A percentile compares a stretch with the other conserved stretches of the same genome.
Evolutionary conservation across 2,113 vertebrate species (phyloP).

Genomic region (Gnathonemus echidnorhynchus): DNA sequence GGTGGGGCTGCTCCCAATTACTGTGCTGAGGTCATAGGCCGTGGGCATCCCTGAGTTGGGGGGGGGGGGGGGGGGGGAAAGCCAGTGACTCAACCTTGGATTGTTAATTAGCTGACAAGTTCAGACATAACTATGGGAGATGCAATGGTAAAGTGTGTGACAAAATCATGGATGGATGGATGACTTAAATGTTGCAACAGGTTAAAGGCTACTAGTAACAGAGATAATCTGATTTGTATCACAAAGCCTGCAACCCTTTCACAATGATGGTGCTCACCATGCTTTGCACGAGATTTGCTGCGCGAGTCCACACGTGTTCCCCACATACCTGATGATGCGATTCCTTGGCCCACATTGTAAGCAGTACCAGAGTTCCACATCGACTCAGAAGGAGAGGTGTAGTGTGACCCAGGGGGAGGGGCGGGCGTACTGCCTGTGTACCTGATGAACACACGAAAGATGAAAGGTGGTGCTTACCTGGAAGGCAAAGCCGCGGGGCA

Average conservation of each 20-base stretch:
- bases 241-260: neutral
- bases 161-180: neutral
- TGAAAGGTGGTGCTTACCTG: neutral
- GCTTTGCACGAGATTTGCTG: neutral
- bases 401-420: conserved; percentile 86
- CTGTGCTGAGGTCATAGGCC: conserved; percentile 89
- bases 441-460: conserved; percentile 49
- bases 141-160: neutral
- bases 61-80: neutral
- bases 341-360: conserved; percentile 81
- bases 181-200: neutral
- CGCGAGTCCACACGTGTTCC: too few species aligned
- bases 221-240: neutral
- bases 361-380: conserved; percentile 83
- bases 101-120: neutral
- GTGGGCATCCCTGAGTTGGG: conserved; percentile 73
- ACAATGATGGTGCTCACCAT: neutral
- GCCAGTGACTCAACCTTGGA: conserved; percentile 13
- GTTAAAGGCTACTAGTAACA: neutral
- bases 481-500: neutral
- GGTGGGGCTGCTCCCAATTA: conserved; percentile 74
- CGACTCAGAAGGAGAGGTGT: conserved; percentile 84
- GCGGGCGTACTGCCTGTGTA: conserved; percentile 82
- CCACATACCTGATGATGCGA: conserved; percentile 74
- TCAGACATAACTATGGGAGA: neutral